Evolutionary conservation across 2,888 invertebrate species (phyloP).

Genomic region (Sceliomorpha sp.): DNA sequence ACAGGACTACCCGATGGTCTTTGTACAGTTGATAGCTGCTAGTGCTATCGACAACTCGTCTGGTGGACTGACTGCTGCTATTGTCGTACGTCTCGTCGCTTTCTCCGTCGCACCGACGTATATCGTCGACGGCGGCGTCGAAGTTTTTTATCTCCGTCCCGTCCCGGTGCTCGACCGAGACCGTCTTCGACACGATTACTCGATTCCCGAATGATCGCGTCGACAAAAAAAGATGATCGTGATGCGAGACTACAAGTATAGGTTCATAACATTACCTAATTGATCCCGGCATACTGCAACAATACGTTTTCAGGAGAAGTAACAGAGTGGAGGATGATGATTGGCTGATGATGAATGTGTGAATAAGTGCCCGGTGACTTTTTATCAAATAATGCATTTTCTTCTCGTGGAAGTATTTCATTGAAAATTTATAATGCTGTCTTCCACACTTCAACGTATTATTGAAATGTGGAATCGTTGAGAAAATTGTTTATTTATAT

Average conservation of each 20-base stretch:
- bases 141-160: conserved; percentile 51
- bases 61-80: conserved; percentile 80
- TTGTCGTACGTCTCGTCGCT: conserved; percentile 66
- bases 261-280: conserved; percentile 74
- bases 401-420: conserved; percentile 19
- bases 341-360: conserved; percentile 27
- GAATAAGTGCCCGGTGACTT: conserved; percentile 25
- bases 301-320: conserved; percentile 62
- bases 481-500: too few relatives aligned
- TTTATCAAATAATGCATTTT: too few relatives aligned
- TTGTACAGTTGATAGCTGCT: conserved; percentile 72
- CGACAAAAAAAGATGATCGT: conserved; percentile 59
- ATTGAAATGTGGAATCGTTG: too few relatives aligned
- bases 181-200: conserved; percentile 53
- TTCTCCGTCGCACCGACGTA: conserved; percentile 60
- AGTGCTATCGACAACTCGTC: conserved; percentile 78
- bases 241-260: conserved; percentile 63
- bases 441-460: neutral
- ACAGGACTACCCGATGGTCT: conserved; percentile 54
- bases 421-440: neutral
- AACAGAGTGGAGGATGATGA: conserved; percentile 31
- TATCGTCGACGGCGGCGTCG: conserved; percentile 45
- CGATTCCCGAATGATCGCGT: conserved; percentile 59
- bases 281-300: conserved; percentile 74
- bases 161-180: conserved; percentile 60